A percentile compares a stretch with the other conserved stretches of the same genome.
Evolutionary conservation across 2,797 vertebrate genomes (phyloP).

Genomic region (Alca torda): DNA sequence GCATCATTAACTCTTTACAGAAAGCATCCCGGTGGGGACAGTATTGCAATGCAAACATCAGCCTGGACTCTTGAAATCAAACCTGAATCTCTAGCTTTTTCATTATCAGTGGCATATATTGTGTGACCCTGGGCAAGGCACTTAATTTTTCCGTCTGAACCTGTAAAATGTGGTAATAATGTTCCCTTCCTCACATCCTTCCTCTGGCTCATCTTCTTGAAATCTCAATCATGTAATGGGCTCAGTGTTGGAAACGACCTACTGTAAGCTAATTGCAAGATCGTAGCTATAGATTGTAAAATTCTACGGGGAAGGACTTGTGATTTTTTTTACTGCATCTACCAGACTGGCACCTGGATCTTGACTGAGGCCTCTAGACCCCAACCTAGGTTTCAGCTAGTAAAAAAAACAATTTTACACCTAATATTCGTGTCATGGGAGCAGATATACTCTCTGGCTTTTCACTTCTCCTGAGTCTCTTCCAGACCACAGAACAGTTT

Average conservation of each 20-base stretch:
- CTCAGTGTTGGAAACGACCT: not conserved
- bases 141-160: not conserved
- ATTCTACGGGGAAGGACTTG: not conserved
- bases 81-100: not conserved
- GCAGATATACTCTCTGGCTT: not conserved
- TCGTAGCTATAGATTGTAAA: not conserved
- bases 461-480: not conserved
- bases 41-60: not conserved
- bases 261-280: conserved; percentile 6
- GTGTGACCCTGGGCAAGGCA: not conserved
- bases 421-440: not conserved
- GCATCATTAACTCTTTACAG: not conserved
- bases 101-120: not conserved
- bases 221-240: not conserved
- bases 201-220: not conserved
- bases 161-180: not conserved
- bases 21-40: not conserved
- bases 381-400: not conserved
- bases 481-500: not conserved
- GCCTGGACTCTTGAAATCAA: not conserved
- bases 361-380: not conserved
- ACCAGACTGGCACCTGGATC: not conserved
- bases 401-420: not conserved
- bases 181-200: not conserved
- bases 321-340: not conserved